These are phyloP conservation scores for Hemaris fuciformis DNA, from an alignment of 2,888 invertebrate genomes.

Conservation along the genomic window DNA sequence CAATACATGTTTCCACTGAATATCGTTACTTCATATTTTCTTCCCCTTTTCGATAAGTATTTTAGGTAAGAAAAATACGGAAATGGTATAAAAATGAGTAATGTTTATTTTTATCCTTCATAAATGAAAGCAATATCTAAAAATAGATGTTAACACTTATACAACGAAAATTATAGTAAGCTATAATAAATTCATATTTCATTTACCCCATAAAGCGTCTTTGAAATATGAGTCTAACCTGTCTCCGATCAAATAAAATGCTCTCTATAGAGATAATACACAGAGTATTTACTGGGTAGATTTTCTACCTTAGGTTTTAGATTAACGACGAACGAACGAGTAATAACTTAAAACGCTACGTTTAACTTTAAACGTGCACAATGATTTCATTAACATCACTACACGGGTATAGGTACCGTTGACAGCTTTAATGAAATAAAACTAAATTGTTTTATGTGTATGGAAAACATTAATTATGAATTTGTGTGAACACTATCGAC, in stretches of 20 bases:
- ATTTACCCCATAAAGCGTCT: slow-evolving; percentile 41
- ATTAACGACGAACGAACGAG: no score
- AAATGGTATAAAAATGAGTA: slow-evolving; percentile 54
- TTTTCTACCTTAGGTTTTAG: no score
- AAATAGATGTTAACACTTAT: slow-evolving; percentile 1
- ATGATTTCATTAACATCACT: no score
- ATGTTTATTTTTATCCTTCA: slow-evolving; percentile 46
- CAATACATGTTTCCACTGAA: neutral
- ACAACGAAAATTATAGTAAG: slow-evolving; percentile 41
- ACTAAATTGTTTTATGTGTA: no score
- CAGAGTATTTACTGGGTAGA: no score
- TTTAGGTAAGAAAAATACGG: neutral
- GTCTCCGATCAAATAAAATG: slow-evolving; percentile 30
- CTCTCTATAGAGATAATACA: no score
- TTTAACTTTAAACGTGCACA: no score
- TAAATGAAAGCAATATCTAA: slow-evolving; percentile 27
- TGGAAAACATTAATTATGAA: neutral
- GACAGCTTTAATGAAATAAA: no score
- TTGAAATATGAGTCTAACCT: slow-evolving; percentile 48
- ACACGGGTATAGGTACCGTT: no score
- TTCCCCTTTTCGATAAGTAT: neutral
- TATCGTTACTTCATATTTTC: neutral
- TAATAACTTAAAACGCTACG: no score
- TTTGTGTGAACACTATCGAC: slow-evolving; percentile 5
- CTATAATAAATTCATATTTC: slow-evolving; percentile 43